Evolutionary conservation across 1,140 invertebrate genomes (phyloP).

Genomic region (Neomicropteryx cornuta): DNA sequence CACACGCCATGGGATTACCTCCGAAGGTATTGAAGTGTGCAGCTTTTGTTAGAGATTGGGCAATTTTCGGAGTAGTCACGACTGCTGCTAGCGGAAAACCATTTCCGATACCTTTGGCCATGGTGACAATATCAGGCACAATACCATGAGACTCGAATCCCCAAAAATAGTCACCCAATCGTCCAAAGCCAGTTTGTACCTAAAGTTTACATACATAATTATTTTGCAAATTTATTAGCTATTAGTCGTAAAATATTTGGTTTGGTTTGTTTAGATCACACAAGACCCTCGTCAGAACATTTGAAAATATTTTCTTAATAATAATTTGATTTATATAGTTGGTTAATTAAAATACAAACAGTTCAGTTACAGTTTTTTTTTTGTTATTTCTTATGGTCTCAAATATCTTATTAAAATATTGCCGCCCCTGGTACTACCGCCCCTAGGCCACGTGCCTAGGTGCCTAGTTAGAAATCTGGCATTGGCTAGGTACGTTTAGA

Average conservation of each 20-base stretch:
- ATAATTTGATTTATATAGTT: background rate
- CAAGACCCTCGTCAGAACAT: background rate
- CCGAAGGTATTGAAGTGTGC: slow-evolving; percentile 94
- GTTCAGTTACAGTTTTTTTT: background rate
- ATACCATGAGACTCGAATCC: slow-evolving; percentile 84
- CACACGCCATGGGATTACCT: slow-evolving; percentile 84
- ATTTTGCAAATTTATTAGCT: background rate
- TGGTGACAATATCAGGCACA: slow-evolving; percentile 83
- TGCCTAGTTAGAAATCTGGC: too few species aligned
- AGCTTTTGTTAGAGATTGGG: slow-evolving; percentile 59
- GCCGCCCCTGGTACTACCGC: background rate
- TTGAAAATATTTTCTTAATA: background rate
- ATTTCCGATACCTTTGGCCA: slow-evolving; percentile 86
- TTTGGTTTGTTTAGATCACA: background rate
- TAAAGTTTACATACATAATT: slow-evolving; percentile 17
- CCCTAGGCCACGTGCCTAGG: too few species aligned
- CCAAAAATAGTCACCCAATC: slow-evolving; percentile 92
- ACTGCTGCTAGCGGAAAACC: slow-evolving; percentile 92
- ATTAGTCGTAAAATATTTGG: background rate
- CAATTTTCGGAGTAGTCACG: slow-evolving; percentile 80
- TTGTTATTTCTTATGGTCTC: background rate
- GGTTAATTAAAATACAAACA: slow-evolving; percentile 1
- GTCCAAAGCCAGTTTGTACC: slow-evolving; percentile 93
- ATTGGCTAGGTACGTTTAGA: too few species aligned
- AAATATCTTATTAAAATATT: background rate